Evolutionary conservation across 30 jellyfish, hydroid and myxozoan species (phyloP).

Genomic region (Morbakka virulenta): DNA sequence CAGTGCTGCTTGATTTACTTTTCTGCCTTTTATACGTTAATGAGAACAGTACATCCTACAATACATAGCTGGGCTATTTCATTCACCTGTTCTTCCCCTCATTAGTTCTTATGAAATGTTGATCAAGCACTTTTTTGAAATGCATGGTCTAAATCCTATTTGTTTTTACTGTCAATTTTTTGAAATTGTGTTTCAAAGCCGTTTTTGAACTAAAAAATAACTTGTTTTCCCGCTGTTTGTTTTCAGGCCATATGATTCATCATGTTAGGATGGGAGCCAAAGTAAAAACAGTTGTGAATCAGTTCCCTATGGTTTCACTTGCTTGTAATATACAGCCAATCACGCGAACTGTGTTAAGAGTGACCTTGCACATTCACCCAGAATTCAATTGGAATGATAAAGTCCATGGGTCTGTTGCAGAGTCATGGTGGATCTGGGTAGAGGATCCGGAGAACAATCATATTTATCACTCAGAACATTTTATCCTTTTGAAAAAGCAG

Average conservation of each 20-base stretch:
- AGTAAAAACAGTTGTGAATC: slow-evolving; percentile 68
- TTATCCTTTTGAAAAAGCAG: slow-evolving; percentile 76
- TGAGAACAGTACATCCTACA: too few relatives aligned
- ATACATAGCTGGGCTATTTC: too few relatives aligned
- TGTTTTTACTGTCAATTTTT: too few relatives aligned
- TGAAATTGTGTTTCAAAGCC: too few relatives aligned
- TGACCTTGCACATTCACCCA: slow-evolving; percentile 69
- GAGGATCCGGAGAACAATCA: slow-evolving; percentile 98
- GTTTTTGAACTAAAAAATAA: too few relatives aligned
- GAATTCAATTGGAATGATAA: slow-evolving; percentile 96
- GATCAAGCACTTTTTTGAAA: too few relatives aligned
- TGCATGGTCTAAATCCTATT: too few relatives aligned
- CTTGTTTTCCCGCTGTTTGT: too few relatives aligned
- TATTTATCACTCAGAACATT: slow-evolving; percentile 92
- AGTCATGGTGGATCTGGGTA: slow-evolving; percentile 99
- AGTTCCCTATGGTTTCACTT: slow-evolving; percentile 77
- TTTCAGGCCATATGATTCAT: slow-evolving; percentile 72
- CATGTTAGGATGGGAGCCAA: slow-evolving; percentile 86
- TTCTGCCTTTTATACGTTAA: too few relatives aligned
- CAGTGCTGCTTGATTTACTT: too few relatives aligned
- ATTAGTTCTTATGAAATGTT: too few relatives aligned
- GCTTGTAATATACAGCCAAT: slow-evolving; percentile 95
- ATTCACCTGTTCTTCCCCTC: too few relatives aligned
- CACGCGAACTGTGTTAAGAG: slow-evolving; percentile 94
- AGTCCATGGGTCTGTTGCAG: slow-evolving; percentile 85